Conservation (phyloP, 2,113 vertebrate species). For the Trichechus manatus region DNA sequence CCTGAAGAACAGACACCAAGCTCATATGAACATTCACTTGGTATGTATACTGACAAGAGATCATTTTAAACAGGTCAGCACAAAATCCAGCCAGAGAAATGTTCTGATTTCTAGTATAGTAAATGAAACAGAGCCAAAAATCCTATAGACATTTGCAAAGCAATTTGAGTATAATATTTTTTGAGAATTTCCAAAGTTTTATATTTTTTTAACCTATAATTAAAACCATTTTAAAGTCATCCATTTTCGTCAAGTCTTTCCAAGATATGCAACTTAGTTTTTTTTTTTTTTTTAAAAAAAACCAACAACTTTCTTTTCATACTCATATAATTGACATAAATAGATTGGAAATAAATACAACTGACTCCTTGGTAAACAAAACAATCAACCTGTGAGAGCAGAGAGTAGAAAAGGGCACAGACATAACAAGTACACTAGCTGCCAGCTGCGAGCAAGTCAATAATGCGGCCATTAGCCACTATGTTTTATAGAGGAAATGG, state of each 20-base stretch:
- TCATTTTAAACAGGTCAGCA: conserved; percentile 8
- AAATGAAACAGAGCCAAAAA: background rate
- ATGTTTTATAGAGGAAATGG: background rate
- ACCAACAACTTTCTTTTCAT: background rate
- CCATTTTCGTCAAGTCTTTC: background rate
- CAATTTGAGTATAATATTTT: background rate
- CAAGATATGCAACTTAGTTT: conserved; percentile 8
- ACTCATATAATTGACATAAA: background rate
- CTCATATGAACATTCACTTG: background rate
- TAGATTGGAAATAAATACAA: conserved; percentile 17
- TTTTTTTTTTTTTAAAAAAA: background rate
- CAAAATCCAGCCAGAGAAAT: conserved; percentile 36
- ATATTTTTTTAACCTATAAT: background rate
- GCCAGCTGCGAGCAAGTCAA: background rate
- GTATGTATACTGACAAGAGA: background rate
- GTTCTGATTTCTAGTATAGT: background rate
- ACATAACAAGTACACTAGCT: background rate
- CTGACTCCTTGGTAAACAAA: background rate
- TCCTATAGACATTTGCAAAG: background rate
- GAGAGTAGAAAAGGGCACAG: background rate
- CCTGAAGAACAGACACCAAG: conserved; percentile 18
- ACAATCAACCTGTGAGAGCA: background rate
- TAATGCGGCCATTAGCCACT: background rate
- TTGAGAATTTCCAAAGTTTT: background rate
- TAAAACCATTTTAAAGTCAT: conserved; percentile 25